Evolutionary conservation across 2,888 invertebrate genomes (phyloP), one percentile per base, ranked within the genome.

Genomic region (Oxycera nigricornis): DNA sequence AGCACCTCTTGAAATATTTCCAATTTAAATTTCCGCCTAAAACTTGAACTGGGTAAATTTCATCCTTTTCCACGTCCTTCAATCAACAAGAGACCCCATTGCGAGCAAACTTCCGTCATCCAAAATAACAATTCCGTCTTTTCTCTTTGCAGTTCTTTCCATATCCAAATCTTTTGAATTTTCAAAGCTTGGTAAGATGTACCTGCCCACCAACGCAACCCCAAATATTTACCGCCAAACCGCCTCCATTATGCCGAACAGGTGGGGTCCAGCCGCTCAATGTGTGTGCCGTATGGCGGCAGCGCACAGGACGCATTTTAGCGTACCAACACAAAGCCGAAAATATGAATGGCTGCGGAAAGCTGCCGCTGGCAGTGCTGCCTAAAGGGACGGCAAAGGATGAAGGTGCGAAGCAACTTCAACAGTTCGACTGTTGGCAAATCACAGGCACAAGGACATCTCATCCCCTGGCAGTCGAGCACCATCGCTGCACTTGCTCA

Each of bases 361-460:
- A 30, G 11, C 11, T 28, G 14, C 17, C 20, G 39, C 22, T 65
- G 24, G 30, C n/a, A 26, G 24, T 14, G 9, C 65, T 41, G 41
- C 65, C 65, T 41, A 35, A 59, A 26, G 61, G 26, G 65, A 65
- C 41, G 67, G 52, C 20, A 55, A 70, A 31, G 70, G 52, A 55
- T n/a, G 31, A 52, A 68, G 46, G 70, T n/a, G 52, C 17, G 70
- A 52, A n/a, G 24, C 41, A 20, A 35, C 35, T 9, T 7, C 4
- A 31, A 70, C 11, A 9, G 46, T 31, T 55, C 20, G 52, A 9
- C n/a, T 6, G 59, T 55, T 70, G 70, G 55, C 70, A 70, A 70
- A 70, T 70, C 70, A 70, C 55, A 70, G 30, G 20, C 20, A 31
- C 31, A 70, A 70, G 52, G 70, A 52, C 55, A 52, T 35, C 70